Evolutionary conservation across 2,797 vertebrate genomes (phyloP).

Genomic region (Lacerta bilineata): DNA sequence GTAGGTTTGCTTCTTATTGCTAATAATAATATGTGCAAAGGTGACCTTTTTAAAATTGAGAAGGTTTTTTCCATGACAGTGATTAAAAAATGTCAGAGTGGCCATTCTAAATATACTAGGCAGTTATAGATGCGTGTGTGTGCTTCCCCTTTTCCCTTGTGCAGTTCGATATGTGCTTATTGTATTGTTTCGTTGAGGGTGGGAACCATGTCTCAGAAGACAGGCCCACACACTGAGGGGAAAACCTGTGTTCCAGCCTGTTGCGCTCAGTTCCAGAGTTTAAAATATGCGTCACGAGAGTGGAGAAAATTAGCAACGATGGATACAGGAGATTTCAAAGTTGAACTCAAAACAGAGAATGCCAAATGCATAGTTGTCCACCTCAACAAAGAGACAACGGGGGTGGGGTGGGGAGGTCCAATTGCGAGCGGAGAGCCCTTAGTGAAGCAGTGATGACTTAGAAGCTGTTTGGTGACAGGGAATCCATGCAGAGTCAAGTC

Average conservation of each 20-base stretch:
- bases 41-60: not conserved
- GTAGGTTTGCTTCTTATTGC: constrained; percentile 19
- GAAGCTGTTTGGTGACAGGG: not conserved
- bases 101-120: not conserved
- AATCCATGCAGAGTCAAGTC: not conserved
- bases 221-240: not conserved
- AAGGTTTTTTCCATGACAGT: accelerated
- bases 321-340: not conserved
- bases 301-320: not conserved
- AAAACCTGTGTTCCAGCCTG: not conserved
- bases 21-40: constrained; percentile 4
- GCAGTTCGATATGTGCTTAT: not conserved
- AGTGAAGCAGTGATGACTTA: not conserved
- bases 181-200: not conserved
- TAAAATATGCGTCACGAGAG: too few relatives aligned
- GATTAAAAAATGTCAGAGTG: not conserved
- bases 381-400: not conserved
- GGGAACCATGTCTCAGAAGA: not conserved
- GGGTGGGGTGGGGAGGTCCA: not conserved
- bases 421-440: not conserved
- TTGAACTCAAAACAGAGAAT: not conserved
- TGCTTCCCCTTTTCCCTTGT: not conserved
- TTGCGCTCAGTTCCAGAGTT: not conserved
- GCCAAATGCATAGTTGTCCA: not conserved
- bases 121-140: not conserved